Base-by-base conservation (phyloP, 2,797 vertebrate species). In the Echeneis naucrates region DNA sequence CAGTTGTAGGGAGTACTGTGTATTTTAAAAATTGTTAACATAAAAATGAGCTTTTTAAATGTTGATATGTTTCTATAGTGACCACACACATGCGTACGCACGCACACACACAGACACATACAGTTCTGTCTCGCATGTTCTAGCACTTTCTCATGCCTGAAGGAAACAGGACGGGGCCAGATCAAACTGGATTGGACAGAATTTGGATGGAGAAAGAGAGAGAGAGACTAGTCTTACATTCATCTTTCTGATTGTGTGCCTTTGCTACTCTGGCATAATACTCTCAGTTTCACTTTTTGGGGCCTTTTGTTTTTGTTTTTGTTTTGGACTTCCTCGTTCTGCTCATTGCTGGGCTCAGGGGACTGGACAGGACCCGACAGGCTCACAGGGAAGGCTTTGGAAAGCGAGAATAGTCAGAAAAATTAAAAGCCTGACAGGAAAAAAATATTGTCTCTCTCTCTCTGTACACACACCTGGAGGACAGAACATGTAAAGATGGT, bases 181-280 rank as follows among this genome's bases (percentile, higher is more conserved):
- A 75, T 84, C 68, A 19, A 80, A 65, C 70, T 67, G 77, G 74
- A 74, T 62, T 4, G 37, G 69, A 70, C 45, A 67, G 65, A 76
- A 56, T 76, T 71, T 66, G 71, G 60, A 74, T 9, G 26, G 27
- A 54, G n/a, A 47, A 51, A 55, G 58, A 57, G 48, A 57, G 52
- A 53, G 68, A 77, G 57, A 59, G 68, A 78, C 58, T 19, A 60
- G 63, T 85, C 69, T 78, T 65, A 27, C 23, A 32, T 78, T 82
- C 82, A 84, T 77, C 61, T 78, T 77, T 82, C 84, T 86, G 82
- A 88, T 85, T 64, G 87, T 90, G 92, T 92, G 90, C 92, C 91
- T 92, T 92, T n/a, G 82, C 86, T 88, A 75, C 62, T 80, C 80
- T 68, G 84, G 83, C 85, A 85, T 85, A 71, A 77, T 73, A 72